These are phyloP conservation scores for Anguilla megastoma DNA, from an alignment of 2,797 vertebrate genomes.

Conservation along the genomic window DNA sequence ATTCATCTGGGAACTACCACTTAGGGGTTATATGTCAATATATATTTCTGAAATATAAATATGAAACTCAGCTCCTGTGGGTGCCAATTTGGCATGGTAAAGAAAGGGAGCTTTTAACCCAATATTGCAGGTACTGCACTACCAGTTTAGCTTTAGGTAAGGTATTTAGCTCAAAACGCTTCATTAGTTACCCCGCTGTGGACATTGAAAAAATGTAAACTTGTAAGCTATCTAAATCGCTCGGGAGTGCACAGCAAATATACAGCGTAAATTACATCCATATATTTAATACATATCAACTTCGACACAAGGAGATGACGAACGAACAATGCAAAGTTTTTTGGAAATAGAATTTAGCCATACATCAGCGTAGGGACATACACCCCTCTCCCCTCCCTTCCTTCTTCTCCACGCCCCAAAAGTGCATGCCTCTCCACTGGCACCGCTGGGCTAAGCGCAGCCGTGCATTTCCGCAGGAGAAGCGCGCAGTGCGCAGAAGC, in stretches of 20 bases:
- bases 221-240: neutral
- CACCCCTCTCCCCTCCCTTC: neutral
- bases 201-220: neutral
- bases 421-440: conserved; percentile 22
- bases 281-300: neutral
- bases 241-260: neutral
- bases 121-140: neutral
- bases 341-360: neutral
- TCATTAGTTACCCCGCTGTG: neutral
- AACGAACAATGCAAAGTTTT: neutral
- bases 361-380: neutral
- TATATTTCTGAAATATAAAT: neutral
- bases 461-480: conserved; percentile 31
- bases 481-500: conserved; percentile 53
- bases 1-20: neutral
- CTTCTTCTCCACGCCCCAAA: neutral
- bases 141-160: neutral
- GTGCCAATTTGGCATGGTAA: neutral
- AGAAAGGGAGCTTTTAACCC: neutral
- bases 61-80: neutral
- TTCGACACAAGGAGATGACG: neutral
- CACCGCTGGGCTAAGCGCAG: conserved; percentile 34
- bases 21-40: neutral
- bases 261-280: neutral
- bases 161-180: neutral